Conservation (phyloP, 2,888 invertebrate genomes). For the Sthenelais limicola region DNA sequence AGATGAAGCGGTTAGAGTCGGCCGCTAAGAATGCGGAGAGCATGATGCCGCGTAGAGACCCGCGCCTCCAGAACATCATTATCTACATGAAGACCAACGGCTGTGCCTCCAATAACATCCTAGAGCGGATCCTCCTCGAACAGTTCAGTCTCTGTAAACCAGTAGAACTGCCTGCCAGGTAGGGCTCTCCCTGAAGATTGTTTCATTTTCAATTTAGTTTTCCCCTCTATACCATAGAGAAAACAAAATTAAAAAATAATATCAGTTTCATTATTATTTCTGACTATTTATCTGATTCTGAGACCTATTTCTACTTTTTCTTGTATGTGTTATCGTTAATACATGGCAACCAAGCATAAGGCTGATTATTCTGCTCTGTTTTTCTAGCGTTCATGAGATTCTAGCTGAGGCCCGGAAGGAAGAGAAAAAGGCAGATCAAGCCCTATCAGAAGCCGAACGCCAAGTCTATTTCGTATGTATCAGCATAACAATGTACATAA, state of each 20-base stretch:
- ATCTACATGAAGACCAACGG: slow-evolving; percentile 61
- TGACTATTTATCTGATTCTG: background rate
- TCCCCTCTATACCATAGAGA: too few species aligned
- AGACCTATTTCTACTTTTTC: background rate
- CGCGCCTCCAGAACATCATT: slow-evolving; percentile 64
- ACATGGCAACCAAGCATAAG: too few species aligned
- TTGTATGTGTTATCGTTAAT: too few species aligned
- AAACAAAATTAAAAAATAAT: background rate
- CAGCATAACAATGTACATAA: too few species aligned
- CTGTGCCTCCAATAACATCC: slow-evolving; percentile 47
- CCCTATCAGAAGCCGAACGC: background rate
- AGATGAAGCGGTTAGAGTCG: slow-evolving; percentile 55
- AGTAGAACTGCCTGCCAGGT: too few species aligned
- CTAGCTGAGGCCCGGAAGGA: slow-evolving; percentile 21
- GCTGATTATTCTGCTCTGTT: too few species aligned
- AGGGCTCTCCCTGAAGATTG: too few species aligned
- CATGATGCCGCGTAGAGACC: slow-evolving; percentile 59
- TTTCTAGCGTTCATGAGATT: slow-evolving; percentile 26
- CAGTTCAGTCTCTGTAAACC: slow-evolving; percentile 63
- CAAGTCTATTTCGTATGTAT: too few species aligned
- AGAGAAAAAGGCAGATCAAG: background rate
- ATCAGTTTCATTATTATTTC: background rate
- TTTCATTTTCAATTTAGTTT: too few species aligned
- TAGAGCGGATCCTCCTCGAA: slow-evolving; percentile 61
- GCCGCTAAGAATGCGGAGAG: slow-evolving; percentile 48